These are phyloP conservation scores for Eupristina koningsbergeri DNA, from an alignment of 1,140 invertebrate genomes.

Conservation along the genomic window DNA sequence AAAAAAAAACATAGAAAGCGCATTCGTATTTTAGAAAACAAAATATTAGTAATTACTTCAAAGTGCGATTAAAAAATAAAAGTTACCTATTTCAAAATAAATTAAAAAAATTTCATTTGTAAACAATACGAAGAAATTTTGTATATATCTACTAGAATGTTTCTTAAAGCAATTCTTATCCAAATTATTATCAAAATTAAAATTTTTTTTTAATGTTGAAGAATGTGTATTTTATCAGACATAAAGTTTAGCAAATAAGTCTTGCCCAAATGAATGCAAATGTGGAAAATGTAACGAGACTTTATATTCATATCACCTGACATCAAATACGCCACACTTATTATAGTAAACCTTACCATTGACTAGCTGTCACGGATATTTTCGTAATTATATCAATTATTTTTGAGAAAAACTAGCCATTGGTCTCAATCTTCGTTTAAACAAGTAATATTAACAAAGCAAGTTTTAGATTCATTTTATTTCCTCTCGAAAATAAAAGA, in stretches of 20 bases:
- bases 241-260: conserved; percentile 18
- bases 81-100: neutral
- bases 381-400: conserved; percentile 18
- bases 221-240: conserved; percentile 5
- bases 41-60: conserved; percentile 21
- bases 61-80: conserved; percentile 17
- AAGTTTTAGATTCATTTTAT: neutral
- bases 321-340: neutral
- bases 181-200: conserved; percentile 27
- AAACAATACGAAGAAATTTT: conserved; percentile 25
- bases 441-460: conserved; percentile 15
- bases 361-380: conserved; percentile 60
- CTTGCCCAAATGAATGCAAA: conserved; percentile 1
- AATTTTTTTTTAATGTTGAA: conserved; percentile 32
- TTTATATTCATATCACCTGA: conserved; percentile 14
- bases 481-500: conserved; percentile 9
- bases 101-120: neutral
- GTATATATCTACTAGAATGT: neutral
- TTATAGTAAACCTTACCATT: conserved; percentile 42
- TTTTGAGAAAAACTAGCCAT: conserved; percentile 7
- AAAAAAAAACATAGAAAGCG: neutral
- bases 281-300: neutral
- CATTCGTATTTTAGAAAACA: conserved; percentile 23
- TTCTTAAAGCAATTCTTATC: conserved; percentile 4
- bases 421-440: neutral